Evolutionary conservation across 2,113 vertebrate species (phyloP).

Genomic region (Amblyornis subalaris): DNA sequence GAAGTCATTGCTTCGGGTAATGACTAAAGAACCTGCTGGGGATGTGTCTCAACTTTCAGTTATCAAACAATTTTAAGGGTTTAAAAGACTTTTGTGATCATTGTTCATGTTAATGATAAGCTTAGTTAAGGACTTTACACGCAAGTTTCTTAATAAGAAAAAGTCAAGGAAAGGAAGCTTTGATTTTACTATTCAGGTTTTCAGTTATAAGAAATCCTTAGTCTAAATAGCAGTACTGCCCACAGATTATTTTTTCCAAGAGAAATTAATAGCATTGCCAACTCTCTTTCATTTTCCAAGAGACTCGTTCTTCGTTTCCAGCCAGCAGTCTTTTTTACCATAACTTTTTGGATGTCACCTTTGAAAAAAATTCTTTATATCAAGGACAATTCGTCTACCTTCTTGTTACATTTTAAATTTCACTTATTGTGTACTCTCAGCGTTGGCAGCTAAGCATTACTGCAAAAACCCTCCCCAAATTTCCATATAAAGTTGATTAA

Average conservation of each 20-base stretch:
- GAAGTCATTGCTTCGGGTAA: neutral
- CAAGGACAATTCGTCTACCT: neutral
- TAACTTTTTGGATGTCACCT: constrained; percentile 15
- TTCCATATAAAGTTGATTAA: neutral
- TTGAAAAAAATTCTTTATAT: constrained; percentile 7
- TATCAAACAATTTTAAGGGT: neutral
- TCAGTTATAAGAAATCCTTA: neutral
- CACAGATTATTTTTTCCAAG: neutral
- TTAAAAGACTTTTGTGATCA: neutral
- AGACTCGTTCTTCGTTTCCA: neutral
- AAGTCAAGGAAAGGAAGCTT: neutral
- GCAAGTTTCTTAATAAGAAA: neutral
- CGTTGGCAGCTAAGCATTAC: neutral
- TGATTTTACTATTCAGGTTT: neutral
- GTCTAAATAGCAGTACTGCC: neutral
- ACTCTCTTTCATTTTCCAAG: neutral
- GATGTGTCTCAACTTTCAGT: neutral
- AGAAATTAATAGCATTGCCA: neutral
- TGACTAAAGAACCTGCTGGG: neutral
- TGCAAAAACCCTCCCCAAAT: neutral
- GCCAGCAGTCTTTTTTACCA: neutral
- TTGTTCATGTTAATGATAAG: neutral
- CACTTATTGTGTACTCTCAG: neutral
- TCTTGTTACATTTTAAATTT: neutral
- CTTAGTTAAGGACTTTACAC: neutral